A percentile compares a stretch with the other conserved stretches of the same genome.
Conservation (phyloP, 2,113 vertebrate species). For the Chaetodon auriga region DNA sequence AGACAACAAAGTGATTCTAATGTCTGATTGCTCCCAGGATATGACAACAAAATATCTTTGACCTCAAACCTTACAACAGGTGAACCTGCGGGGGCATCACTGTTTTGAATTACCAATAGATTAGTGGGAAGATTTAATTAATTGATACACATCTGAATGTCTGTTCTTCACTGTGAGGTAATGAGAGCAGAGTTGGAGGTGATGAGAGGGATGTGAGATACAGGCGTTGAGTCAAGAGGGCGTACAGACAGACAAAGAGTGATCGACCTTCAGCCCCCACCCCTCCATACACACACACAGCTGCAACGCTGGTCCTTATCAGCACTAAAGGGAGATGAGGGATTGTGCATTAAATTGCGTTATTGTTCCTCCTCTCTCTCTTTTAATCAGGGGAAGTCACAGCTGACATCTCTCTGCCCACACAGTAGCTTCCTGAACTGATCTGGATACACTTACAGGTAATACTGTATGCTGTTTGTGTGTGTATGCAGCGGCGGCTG, state of each 20-base stretch:
- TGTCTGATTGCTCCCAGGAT: not conserved
- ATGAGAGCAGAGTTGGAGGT: not conserved
- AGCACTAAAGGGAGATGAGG: conserved; percentile 32
- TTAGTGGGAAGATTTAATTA: conserved; percentile 18
- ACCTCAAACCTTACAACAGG: conserved; percentile 6
- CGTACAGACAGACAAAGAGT: not conserved
- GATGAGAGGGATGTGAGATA: conserved; percentile 5
- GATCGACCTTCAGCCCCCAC: conserved; percentile 18
- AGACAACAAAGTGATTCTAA: not conserved
- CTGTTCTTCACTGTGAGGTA: not conserved
- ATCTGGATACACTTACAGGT: not conserved
- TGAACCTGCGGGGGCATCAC: not conserved
- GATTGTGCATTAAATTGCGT: conserved; percentile 14
- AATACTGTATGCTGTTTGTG: not conserved
- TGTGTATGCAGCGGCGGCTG: not conserved
- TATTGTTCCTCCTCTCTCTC: conserved; percentile 3
- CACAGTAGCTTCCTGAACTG: conserved; percentile 9
- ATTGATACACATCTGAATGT: conserved; percentile 35
- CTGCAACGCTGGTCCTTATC: conserved; percentile 23
- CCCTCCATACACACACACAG: conserved; percentile 5
- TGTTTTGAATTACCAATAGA: conserved; percentile 3
- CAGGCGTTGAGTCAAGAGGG: not conserved
- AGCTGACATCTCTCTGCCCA: conserved; percentile 18
- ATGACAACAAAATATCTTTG: not conserved
- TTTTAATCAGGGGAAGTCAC: conserved; percentile 39